Conservation (phyloP, 2,888 invertebrate genomes). For the Apeira syringaria region DNA sequence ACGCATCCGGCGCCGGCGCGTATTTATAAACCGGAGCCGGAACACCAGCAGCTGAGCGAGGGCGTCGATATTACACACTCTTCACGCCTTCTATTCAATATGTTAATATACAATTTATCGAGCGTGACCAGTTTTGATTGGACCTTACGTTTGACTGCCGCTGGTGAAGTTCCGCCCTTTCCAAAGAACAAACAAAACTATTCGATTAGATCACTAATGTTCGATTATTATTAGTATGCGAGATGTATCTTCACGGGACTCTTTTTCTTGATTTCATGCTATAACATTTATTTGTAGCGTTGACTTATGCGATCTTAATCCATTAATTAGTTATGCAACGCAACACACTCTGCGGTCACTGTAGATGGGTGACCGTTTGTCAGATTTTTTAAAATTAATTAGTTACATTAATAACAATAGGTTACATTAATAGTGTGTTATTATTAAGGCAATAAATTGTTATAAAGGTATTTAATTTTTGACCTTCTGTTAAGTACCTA, state of each 20-base stretch:
- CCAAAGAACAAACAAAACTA: slow-evolving; percentile 25
- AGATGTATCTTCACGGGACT: slow-evolving; percentile 7
- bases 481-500: too few relatives aligned
- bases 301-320: too few relatives aligned
- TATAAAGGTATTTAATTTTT: too few relatives aligned
- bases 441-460: too few relatives aligned
- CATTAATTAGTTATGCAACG: too few relatives aligned
- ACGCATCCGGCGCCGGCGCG: slow-evolving; percentile 73
- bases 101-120: slow-evolving; percentile 43
- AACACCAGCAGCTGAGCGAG: slow-evolving; percentile 55
- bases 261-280: too few relatives aligned
- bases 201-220: slow-evolving; percentile 23
- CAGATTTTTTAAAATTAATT: too few relatives aligned
- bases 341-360: too few relatives aligned
- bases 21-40: slow-evolving; percentile 79
- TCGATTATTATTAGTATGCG: slow-evolving; percentile 18
- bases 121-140: slow-evolving; percentile 38
- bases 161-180: slow-evolving; percentile 31
- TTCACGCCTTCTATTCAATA: slow-evolving; percentile 47
- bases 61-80: slow-evolving; percentile 47
- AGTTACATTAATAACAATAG: too few relatives aligned
- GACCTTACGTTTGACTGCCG: slow-evolving; percentile 27
- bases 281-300: too few relatives aligned
- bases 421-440: too few relatives aligned
- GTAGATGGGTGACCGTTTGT: too few relatives aligned